phyloP scores from a whole-genome alignment of 1,140 invertebrate species.

The Mactra quadrangularis region DNA sequence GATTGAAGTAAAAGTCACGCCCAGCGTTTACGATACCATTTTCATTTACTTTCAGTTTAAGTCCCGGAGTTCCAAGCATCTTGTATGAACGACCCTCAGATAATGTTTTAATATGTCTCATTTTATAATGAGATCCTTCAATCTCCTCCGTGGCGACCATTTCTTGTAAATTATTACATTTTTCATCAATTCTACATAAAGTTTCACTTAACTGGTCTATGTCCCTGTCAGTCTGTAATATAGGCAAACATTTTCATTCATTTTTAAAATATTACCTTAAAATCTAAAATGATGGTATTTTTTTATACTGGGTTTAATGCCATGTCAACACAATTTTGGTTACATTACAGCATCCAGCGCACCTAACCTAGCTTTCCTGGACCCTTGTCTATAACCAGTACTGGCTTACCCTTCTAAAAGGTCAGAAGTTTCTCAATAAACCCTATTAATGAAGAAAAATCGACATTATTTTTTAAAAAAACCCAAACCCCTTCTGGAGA shows the following conservation, averaged over 20 bases:
- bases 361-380: no score
- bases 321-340: no score
- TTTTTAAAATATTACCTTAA: background rate
- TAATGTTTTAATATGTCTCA: conserved; percentile 54
- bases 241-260: no score
- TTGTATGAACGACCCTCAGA: conserved; percentile 32
- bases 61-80: conserved; percentile 42
- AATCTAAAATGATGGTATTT: no score
- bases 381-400: no score
- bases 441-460: no score
- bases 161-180: conserved; percentile 35
- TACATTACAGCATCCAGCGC: no score
- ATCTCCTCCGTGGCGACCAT: conserved; percentile 24
- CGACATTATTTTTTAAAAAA: no score
- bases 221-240: conserved; percentile 58
- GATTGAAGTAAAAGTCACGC: conserved; percentile 55
- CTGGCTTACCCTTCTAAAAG: no score
- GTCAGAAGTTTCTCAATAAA: no score
- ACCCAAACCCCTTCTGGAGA: no score
- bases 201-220: conserved; percentile 49
- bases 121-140: conserved; percentile 43
- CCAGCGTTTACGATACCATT: conserved; percentile 54
- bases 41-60: conserved; percentile 60
- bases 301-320: no score
- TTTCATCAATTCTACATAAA: conserved; percentile 37